Conservation (phyloP, 2,797 vertebrate species). For the Cynodonichthys magdalenae region DNA sequence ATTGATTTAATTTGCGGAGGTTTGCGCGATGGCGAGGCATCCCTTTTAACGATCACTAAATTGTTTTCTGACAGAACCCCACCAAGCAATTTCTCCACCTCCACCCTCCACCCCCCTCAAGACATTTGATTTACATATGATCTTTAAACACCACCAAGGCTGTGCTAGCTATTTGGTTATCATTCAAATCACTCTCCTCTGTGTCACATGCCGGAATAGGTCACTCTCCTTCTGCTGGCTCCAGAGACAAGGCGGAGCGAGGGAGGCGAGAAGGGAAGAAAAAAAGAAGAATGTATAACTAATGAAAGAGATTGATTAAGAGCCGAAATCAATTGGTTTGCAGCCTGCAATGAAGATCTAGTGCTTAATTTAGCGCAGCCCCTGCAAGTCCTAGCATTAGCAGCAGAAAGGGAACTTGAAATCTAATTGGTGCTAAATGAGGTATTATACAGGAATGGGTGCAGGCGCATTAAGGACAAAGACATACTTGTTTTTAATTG, state of each 20-base stretch:
- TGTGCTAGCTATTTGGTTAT: constrained; percentile 91
- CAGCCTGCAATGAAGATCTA: constrained; percentile 87
- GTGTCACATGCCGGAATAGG: constrained; percentile 88
- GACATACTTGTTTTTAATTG: constrained; percentile 17
- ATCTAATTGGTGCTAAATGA: constrained; percentile 93
- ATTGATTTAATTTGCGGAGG: constrained; percentile 85
- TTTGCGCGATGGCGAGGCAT: constrained; percentile 83
- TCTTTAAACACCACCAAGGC: constrained; percentile 91
- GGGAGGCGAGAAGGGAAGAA: constrained; percentile 20
- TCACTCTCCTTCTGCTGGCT: constrained; percentile 81
- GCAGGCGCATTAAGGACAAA: constrained; percentile 46
- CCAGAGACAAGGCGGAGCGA: constrained; percentile 61
- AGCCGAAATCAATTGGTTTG: constrained; percentile 92
- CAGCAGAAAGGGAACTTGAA: constrained; percentile 78
- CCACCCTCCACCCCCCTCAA: constrained; percentile 60
- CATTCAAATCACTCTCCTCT: constrained; percentile 88
- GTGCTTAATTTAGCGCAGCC: constrained; percentile 92
- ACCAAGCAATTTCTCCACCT: constrained; percentile 83
- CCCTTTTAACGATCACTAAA: constrained; percentile 95
- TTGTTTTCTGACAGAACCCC: constrained; percentile 93
- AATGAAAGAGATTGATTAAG: constrained; percentile 97
- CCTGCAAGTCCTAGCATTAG: constrained; percentile 85
- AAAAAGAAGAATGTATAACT: constrained; percentile 90
- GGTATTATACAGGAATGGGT: constrained; percentile 84
- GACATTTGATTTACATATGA: constrained; percentile 99